Base-by-base conservation (phyloP, 2,797 vertebrate genomes). In the Naso thynnoides region DNA sequence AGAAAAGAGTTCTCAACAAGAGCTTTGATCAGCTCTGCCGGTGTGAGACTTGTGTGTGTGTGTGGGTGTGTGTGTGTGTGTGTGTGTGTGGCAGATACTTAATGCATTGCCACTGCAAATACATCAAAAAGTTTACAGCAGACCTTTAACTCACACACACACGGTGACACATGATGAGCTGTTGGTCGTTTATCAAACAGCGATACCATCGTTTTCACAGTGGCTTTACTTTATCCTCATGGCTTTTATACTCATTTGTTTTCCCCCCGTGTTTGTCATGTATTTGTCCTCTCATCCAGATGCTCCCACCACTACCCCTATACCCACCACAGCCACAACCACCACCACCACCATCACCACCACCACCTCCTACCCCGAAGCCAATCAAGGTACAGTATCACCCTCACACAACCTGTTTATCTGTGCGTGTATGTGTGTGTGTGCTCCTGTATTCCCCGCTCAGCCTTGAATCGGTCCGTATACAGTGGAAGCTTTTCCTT, bases 251-350 rank as follows among this genome's bases (percentile, higher is more conserved):
- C 76, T 91, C 88, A 92, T 93, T 83, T 89, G 70, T 86, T 81
- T 69, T 49, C 78, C 71, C 93, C 92, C 31, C 79, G 77, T 91
- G 90, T 95, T 88, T 94, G 90, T 94, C 89, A 85, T 92, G 90
- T 92, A 86, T 93, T 79, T 97, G 95, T 96, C 96, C 96, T 95
- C 78, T 93, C 98, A 98, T 98, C 95, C 96, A 99, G 98, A 99
- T 98, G 97, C 96, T 95, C 97, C 95, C 95, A 98, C 97, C 95
- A 99, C 97, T 93, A 95, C 96, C 97, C 98, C 96, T 96, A 96
- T 93, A 96, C 96, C 97, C 96, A 98, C 96, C 94, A 96, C 96
- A 93, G 90, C 94, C 87, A 91, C 94, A 83, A 91, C 93, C 90
- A 87, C 93, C 82, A 91, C 88, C 70, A 95, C 95, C 94, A 96